These are phyloP conservation scores for Cephus runcator DNA, from an alignment of 2,888 invertebrate genomes.

Conservation along the genomic window DNA sequence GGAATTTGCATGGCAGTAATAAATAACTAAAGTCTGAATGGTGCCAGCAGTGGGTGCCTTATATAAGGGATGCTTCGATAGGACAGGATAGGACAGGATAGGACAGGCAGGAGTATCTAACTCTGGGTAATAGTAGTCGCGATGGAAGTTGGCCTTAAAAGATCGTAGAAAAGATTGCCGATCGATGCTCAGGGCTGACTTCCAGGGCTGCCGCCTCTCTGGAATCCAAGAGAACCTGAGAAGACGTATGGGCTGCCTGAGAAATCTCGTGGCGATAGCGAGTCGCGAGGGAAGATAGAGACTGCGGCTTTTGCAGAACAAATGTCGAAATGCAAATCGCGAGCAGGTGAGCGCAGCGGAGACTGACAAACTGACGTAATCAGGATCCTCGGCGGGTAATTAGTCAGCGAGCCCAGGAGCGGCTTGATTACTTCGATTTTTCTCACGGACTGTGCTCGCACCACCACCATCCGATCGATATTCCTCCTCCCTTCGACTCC, in stretches of 20 bases:
- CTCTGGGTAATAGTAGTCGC: too few relatives aligned
- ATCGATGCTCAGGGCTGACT: too few relatives aligned
- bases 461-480: conserved; percentile 28
- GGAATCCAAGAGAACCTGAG: too few relatives aligned
- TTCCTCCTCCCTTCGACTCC: conserved; percentile 5
- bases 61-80: too few relatives aligned
- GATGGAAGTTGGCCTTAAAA: too few relatives aligned
- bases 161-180: too few relatives aligned
- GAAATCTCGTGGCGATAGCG: too few relatives aligned
- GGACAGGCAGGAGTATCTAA: too few relatives aligned
- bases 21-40: background rate
- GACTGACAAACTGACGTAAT: conserved; percentile 62
- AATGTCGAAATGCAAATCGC: conserved; percentile 58
- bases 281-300: conserved; percentile 34
- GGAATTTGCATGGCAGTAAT: background rate
- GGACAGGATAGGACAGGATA: too few relatives aligned
- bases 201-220: too few relatives aligned
- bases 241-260: too few relatives aligned
- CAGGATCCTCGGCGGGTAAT: conserved; percentile 60
- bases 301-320: conserved; percentile 40
- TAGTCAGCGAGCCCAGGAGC: conserved; percentile 50
- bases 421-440: conserved; percentile 59
- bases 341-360: conserved; percentile 41
- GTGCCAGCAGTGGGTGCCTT: too few relatives aligned
- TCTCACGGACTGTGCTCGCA: conserved; percentile 45